Base-by-base conservation (phyloP, 92 coral and sea anemone species). In the Diadumene lineata region DNA sequence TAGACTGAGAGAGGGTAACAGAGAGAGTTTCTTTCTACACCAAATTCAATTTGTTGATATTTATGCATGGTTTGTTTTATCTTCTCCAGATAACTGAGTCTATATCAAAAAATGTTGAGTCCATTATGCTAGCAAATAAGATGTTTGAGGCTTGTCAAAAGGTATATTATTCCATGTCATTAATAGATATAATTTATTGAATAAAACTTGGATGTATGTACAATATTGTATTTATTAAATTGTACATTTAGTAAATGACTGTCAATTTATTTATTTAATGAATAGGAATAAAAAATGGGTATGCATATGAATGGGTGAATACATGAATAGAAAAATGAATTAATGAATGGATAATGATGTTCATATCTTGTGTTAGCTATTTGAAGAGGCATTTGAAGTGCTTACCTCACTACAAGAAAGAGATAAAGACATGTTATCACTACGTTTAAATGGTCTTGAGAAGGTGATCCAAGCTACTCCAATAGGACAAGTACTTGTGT, bases 401-500 rank as follows among this genome's bases (percentile, higher is more conserved):
- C 85, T 88, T 21, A 70, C 76, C 71, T 83, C 77, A 50, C 43
- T 94, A 60, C 86, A 85, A 29, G 61, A 73, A 11, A 84, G 84
- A 46, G 66, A 34, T 19, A 69, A 63, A 13, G 78, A 81, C 48
- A 74, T 65, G 44, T 10, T 81, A 8, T 66, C 79, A 53, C 60
- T 82, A 31, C 82, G 88, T 60, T 65, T 91, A 28, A 70, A 83
- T 24, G 82, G 85, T 10, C 79, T 94, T 16, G 94, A 94, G 55
- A 82, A 85, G 71, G 82, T 85, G 2, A 77, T 85, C 82, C 84
- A 82, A n/a, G 86, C 92, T 7, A 63, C 98, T 3, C 71, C 90
- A 50, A 69, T 78, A 56, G 97, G 92, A 33, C 97, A 91, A 76
- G 76, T 87, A 43, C 72, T 94, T 66, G 92, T 93, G 31, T 43